Base-by-base conservation (phyloP, 2,113 vertebrate genomes). In the Mus pahari region DNA sequence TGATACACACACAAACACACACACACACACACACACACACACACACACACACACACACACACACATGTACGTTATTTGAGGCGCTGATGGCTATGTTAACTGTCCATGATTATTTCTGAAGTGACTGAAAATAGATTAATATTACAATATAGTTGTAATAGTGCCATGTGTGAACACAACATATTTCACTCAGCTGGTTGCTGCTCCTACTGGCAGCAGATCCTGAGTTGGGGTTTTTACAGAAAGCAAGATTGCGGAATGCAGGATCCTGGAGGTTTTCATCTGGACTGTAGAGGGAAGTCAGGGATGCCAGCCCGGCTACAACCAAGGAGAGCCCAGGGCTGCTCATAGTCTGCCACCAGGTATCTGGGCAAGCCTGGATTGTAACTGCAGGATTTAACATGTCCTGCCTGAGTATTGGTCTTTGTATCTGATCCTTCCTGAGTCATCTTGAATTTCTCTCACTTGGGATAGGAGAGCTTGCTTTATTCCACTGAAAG, bases 91-190 rank as follows among this genome's bases (percentile, higher is more conserved):
- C n/a, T 66, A 0, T 74, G 92, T 64, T 89, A 86, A 77, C 24
- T 91, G 70, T 70, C 31, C 89, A 39, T 19, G 11, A 45, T 92
- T 12, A 36, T 33, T 92, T 92, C 83, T 62, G 24, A 93, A 81
- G n/a, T 82, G 28, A 48, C 82, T 78, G 24, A 90, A 96, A 86
- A 87, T 53, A 77, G 14, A 62, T 83, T 83, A 92, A 70, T 96
- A 92, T 58, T 70, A 82, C 53, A 75, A 92, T 83, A n/a, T 83
- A n/a, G 48, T 33, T 2, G 1, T 58, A 78, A 20, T 36, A 75
- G 10, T 24, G 45, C 53, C 36, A 26, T 60, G 31, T 81, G 3
- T 60, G 84, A 94, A 86, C 66, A 95, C 71, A 92, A 73, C 16
- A 16, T 74, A 50, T 53, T 91, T 86, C 48, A 58, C 0, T 45